A percentile compares a stretch with the other conserved stretches of the same genome.
Evolutionary conservation across 92 coral and sea anemone species (phyloP).

Genomic region (Montipora capitata): DNA sequence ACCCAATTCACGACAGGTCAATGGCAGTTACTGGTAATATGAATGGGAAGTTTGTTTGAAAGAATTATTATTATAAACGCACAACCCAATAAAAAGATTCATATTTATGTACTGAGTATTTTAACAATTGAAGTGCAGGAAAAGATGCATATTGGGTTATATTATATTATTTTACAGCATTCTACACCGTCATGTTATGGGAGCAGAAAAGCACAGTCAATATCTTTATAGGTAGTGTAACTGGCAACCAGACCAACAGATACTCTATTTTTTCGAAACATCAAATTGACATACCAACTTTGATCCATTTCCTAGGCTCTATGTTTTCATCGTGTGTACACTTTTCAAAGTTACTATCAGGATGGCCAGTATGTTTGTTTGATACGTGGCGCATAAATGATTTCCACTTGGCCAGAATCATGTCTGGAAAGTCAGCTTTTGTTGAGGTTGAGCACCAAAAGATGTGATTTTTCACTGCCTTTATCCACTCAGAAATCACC

Average conservation of each 20-base stretch:
- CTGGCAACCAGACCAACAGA: conserved; percentile 7
- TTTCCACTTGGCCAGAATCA: conserved; percentile 65
- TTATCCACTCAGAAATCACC: conserved; percentile 45
- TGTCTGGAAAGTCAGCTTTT: conserved; percentile 33
- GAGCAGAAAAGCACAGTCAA: conserved; percentile 12
- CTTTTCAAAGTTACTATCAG: conserved; percentile 26
- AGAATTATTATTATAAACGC: no score
- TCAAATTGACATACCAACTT: conserved; percentile 24
- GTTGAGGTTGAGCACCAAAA: conserved; percentile 67
- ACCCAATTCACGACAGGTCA: neutral
- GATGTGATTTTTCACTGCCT: conserved; percentile 55
- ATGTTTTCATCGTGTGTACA: conserved; percentile 65
- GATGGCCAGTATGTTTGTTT: conserved; percentile 45
- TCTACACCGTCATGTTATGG: neutral
- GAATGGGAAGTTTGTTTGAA: neutral
- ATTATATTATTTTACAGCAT: neutral
- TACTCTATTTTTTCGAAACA: neutral
- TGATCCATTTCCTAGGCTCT: conserved; percentile 61
- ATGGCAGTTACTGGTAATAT: neutral
- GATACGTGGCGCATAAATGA: conserved; percentile 57
- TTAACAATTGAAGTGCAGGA: neutral
- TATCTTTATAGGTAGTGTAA: conserved; percentile 10
- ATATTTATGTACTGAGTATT: no score
- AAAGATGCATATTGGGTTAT: neutral
- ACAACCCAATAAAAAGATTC: no score